These are phyloP conservation scores for Cavia porcellus DNA, from an alignment of 2,113 vertebrate species.

Conservation along the genomic window DNA sequence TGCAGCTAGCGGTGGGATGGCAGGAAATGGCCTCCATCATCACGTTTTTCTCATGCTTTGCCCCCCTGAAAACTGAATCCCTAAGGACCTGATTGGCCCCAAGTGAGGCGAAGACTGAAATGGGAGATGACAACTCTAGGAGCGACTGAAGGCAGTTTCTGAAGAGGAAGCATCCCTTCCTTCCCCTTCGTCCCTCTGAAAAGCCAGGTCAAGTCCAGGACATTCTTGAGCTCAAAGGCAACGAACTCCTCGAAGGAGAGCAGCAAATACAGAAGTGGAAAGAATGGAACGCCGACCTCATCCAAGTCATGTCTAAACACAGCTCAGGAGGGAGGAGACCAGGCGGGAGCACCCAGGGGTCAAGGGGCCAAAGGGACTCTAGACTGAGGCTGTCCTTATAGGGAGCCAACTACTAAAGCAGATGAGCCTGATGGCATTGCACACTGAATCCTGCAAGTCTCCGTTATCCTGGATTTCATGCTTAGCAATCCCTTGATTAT, in stretches of 20 bases:
- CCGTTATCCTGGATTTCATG: not conserved
- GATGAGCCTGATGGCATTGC: not conserved
- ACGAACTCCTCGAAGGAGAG: not conserved
- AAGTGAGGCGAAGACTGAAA: not conserved
- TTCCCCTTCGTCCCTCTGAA: too few species aligned
- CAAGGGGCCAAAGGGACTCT: not conserved
- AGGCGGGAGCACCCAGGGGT: not conserved
- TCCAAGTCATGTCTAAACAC: not conserved
- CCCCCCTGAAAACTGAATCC: not conserved
- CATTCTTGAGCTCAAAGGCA: not conserved
- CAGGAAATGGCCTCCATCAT: not conserved
- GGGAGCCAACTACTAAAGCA: not conserved
- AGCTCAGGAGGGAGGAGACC: not conserved
- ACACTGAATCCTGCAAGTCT: not conserved
- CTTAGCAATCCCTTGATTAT: not conserved
- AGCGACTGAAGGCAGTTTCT: not conserved
- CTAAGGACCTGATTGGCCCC: not conserved
- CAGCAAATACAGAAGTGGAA: not conserved
- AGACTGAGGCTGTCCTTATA: not conserved
- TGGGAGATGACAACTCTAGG: not conserved
- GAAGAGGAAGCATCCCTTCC: not conserved
- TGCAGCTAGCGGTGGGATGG: not conserved
- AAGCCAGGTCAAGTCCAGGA: not conserved
- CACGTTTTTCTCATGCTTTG: not conserved
- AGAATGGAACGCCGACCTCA: accelerated